These are phyloP conservation scores for Adineta ricciae DNA, from an alignment of 2,888 invertebrate genomes.

Conservation along the genomic window DNA sequence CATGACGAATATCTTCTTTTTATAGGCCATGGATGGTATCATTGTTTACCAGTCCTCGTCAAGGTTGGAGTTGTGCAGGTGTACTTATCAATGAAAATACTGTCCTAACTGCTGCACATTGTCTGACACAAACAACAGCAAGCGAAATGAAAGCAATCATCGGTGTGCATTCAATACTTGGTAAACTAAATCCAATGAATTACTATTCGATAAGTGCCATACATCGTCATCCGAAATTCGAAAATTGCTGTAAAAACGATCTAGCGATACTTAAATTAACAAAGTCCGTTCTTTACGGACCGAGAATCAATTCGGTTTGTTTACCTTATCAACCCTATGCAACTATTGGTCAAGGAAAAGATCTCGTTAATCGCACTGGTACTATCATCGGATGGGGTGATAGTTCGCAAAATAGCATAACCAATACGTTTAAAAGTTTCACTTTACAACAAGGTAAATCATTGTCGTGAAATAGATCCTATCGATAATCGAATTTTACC, in stretches of 20 bases:
- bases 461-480: background rate
- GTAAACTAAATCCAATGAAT: conserved; percentile 17
- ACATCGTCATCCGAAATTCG: background rate
- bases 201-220: conserved; percentile 6
- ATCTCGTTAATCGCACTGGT: background rate
- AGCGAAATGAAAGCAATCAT: background rate
- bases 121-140: background rate
- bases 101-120: conserved; percentile 7
- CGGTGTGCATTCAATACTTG: background rate
- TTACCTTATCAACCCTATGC: background rate
- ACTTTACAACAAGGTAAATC: background rate
- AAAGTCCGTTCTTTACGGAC: background rate
- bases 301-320: conserved; percentile 6
- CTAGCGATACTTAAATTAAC: background rate
- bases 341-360: background rate
- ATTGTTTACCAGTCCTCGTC: background rate
- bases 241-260: conserved; percentile 4
- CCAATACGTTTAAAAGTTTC: background rate
- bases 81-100: background rate
- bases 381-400: conserved; percentile 14
- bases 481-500: too few relatives aligned
- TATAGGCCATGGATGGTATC: conserved; percentile 17
- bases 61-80: conserved; percentile 13
- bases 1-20: background rate
- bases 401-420: background rate